Base-by-base conservation (phyloP, 2,888 invertebrate genomes). In the Leptopterna dolabrata region DNA sequence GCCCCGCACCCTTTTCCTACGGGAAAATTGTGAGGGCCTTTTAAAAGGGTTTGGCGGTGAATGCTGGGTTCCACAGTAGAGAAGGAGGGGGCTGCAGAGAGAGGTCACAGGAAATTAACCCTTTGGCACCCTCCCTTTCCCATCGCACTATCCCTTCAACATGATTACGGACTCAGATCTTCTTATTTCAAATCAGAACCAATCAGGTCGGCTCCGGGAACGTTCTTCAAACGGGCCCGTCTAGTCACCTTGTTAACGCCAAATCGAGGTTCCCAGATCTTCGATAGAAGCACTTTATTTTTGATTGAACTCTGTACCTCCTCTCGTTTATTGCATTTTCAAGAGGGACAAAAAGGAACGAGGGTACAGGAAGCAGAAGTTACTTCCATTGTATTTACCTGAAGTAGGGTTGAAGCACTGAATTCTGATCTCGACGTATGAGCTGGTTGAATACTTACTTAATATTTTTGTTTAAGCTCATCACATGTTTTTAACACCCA, bases 41-140 rank as follows among this genome's bases (percentile, higher is more conserved):
- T 3, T 27, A 63, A 63, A 63, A 24, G 63, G 27, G 63, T 63
- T 63, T 63, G 63, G 63, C 24, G 63, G 63, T 63, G 63, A 7
- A 36, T 36, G 36, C 7, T 36, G 36, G 36, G 36, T 36, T 36
- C 36, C 7, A 27, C 24, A 27, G 27, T 63, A 27, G 63, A 24
- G 13, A 63, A n/a, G 63, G 63, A 36, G 51, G 0, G 51, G 51
- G 36, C 36, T 51, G n/a, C 4, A 19, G n/a, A 63, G 63, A 13
- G 63, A 63, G 63, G 63, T 63, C 63, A 63, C 63, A 63, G 63
- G 63, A 63, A 63, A 63, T 63, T 63, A 63, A 63, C 63, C 63
- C 63, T 63, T 63, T 63, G 63, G 63, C 63, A 63, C 63, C 63
- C 63, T 27, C 19, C 63, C 63, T 24, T 27, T 27, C 11, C 63